Conservation (phyloP, 2,797 vertebrate species). For the Karalla daura region DNA sequence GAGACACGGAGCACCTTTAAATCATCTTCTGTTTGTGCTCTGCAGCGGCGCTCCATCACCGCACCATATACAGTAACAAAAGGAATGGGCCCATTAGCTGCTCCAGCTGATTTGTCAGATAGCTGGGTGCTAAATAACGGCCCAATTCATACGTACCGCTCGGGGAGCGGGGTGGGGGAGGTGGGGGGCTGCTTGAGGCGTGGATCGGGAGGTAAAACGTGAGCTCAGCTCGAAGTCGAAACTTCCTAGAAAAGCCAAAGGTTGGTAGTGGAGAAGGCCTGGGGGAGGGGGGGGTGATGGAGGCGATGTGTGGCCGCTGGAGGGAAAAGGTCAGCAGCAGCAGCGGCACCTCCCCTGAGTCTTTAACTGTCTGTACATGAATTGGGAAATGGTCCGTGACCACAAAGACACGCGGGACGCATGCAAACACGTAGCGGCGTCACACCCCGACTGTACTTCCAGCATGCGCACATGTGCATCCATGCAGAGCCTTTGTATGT, state of each 20-base stretch:
- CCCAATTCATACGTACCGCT: too few relatives aligned
- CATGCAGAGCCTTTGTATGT: not conserved
- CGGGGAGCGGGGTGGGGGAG: too few relatives aligned
- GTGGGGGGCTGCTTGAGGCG: constrained; percentile 9
- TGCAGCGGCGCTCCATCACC: constrained; percentile 24
- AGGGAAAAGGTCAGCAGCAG: constrained; percentile 53
- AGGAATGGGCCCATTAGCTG: constrained; percentile 15
- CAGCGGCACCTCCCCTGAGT: constrained; percentile 41
- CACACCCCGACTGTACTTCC: not conserved
- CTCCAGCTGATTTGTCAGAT: constrained; percentile 23
- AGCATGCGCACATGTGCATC: not conserved
- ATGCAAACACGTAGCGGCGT: constrained; percentile 22
- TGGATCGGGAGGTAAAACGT: not conserved
- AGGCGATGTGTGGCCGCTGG: constrained; percentile 23
- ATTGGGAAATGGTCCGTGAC: constrained; percentile 54
- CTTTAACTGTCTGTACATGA: constrained; percentile 48
- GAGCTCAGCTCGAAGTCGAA: not conserved
- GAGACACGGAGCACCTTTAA: constrained; percentile 42
- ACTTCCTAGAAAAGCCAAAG: constrained; percentile 15
- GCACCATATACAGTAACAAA: constrained; percentile 19
- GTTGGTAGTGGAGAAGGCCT: not conserved
- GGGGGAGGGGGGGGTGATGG: constrained; percentile 3
- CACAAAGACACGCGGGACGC: constrained; percentile 34
- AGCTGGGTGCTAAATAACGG: constrained; percentile 10
- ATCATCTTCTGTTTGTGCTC: constrained; percentile 52